Evolutionary conservation across 37 sponge, comb jelly and placozoan genomes (phyloP).

Genomic region (Ephydatia muelleri): DNA sequence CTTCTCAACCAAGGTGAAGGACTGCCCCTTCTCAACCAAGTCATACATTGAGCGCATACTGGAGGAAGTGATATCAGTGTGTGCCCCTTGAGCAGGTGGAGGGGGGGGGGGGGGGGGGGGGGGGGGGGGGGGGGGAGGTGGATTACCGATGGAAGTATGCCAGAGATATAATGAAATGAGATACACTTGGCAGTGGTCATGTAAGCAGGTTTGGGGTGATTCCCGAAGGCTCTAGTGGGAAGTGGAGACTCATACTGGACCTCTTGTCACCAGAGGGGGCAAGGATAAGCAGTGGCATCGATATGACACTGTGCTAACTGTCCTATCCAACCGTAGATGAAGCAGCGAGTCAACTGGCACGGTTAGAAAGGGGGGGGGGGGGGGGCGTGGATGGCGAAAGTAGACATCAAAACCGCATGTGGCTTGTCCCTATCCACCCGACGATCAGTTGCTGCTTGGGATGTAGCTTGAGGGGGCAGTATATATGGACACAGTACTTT

Average conservation of each 20-base stretch:
- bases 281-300: constrained; percentile 28
- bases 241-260: constrained; percentile 29
- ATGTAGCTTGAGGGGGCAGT: too few relatives aligned
- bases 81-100: background rate
- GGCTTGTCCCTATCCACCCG: background rate
- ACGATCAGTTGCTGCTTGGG: too few relatives aligned
- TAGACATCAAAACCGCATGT: constrained; percentile 38
- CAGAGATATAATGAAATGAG: background rate
- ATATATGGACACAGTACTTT: too few relatives aligned
- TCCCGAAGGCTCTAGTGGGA: too few relatives aligned
- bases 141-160: background rate
- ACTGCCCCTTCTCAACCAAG: constrained; percentile 3
- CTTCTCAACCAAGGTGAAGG: background rate
- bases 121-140: background rate
- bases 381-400: constrained; percentile 21
- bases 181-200: background rate
- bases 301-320: background rate
- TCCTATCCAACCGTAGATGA: constrained; percentile 28
- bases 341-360: background rate
- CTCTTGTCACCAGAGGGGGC: constrained; percentile 11
- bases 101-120: background rate
- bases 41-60: background rate
- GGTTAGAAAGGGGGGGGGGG: constrained; percentile 17
- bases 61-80: background rate
- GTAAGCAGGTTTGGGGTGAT: too few relatives aligned